Evolutionary conservation across 2,888 invertebrate genomes (phyloP), one percentile per base, ranked within the genome.

Genomic region (Podotricha telesiphe): DNA sequence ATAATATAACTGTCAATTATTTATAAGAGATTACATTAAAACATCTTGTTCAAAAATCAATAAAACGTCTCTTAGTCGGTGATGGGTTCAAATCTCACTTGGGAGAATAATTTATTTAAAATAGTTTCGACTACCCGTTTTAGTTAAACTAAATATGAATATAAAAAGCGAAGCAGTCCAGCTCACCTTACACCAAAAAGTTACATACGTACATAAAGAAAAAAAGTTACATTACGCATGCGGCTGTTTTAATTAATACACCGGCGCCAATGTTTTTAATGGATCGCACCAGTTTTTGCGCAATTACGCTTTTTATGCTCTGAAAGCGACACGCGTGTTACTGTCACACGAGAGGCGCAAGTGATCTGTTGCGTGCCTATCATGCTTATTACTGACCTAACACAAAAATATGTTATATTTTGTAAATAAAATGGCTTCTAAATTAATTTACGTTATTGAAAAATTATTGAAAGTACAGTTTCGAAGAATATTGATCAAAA

Each of bases 251-350:
- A 59, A 59, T 71, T 59, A 50, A 59, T 63, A 68, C 65, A 68
- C 66, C 34, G 69, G 34, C 61, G 59, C 70, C 67, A 72, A 68
- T 56, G 66, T 63, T 65, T 28, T 68, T 65, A 70, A 66, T 69
- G 70, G 68, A 62, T 67, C 59, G 68, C 70, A 64, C 71, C 59
- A 70, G 67, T 72, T 74, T 73, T 74, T 73, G 69, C 68, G 63
- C 69, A 67, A 73, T 73, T 74, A 74, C 69, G 53, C 65, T 72
- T 73, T 71, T 68, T 69, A 68, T 68, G 75, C 75, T 74, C 69
- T 58, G 70, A 74, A 72, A 67, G 51, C 65, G 56, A 66, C 71
- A 69, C 67, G 68, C 69, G 22, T n/a, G 20, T 51, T 59, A 48
- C 4, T 61, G 67, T 67, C 70, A 67, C 70, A 61, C 70, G 67